Evolutionary conservation across 2,797 vertebrate genomes (phyloP), one percentile per base, ranked within the genome.

Genomic region (Huso huso): DNA sequence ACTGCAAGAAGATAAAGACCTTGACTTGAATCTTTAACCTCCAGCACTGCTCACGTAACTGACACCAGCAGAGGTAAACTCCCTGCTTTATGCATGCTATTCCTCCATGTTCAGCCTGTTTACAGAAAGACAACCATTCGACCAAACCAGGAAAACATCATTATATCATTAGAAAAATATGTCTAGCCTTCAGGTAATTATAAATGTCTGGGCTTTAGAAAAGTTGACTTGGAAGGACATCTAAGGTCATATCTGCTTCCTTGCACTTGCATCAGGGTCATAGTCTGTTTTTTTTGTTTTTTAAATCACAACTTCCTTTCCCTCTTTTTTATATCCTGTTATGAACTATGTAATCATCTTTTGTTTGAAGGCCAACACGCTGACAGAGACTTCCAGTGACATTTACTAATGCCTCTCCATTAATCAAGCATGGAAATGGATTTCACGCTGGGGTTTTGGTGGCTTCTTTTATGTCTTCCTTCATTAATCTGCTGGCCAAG

Each of bases 401-500:
- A 18, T 62, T 53, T 10, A 63, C 59, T n/a, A 8, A 37, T 15
- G 18, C 37, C 8, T 8, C 3, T 48, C 49, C 12, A 18, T 51
- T n/a, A 12, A 6, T 62, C 48, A 51, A 62, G 1, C 5, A 8
- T 62, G 69, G 68, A 62, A 65, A 64, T 61, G 51, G 70, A 64
- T 49, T 68, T 74, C 71, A 72, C 69, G 70, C 18, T 6, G 69
- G 66, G 67, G 74, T 66, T 18, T 65, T 72, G 73, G 70, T 67
- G 67, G 69, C 75, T 74, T 69, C 68, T 73, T 60, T 74, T 49
- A 12, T 48, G 64, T 15, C 69, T 74, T 74, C 70, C 70, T 52
- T 64, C 10, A 49, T 60, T 75, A 68, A 72, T 77, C 72, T 74
- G 72, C 68, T 71, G 72, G 71, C 75, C 71, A 72, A 78, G 66